Percentiles rank a stretch among this genome's conserved stretches.
Evolutionary conservation across 2,888 invertebrate species (phyloP).

Genomic region (Patella caerulea): DNA sequence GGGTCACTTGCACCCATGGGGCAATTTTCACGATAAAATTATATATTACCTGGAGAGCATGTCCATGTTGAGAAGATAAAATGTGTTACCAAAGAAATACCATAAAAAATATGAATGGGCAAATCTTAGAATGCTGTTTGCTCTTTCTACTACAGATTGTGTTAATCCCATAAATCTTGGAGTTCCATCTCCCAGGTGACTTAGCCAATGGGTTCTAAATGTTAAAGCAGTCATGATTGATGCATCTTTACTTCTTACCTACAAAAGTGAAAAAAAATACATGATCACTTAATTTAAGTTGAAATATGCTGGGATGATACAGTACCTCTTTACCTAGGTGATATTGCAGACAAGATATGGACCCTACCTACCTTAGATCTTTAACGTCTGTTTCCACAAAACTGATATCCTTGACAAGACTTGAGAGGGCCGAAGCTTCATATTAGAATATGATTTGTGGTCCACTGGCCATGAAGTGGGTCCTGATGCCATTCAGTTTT

Average conservation of each 20-base stretch:
- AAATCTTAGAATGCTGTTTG: constrained; percentile 77
- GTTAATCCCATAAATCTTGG: constrained; percentile 65
- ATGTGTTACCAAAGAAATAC: constrained; percentile 78
- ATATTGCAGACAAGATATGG: no score
- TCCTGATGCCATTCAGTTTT: no score
- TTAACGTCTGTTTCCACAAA: no score
- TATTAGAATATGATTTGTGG: no score
- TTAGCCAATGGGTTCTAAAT: constrained; percentile 75
- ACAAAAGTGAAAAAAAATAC: constrained; percentile 15
- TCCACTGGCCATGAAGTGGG: no score
- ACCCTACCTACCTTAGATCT: no score
- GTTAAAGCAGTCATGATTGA: constrained; percentile 83
- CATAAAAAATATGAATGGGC: constrained; percentile 75
- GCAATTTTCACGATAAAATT: no score
- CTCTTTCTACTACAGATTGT: constrained; percentile 72
- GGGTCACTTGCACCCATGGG: no score
- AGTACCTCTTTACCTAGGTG: no score
- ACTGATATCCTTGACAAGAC: no score
- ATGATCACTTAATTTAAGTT: not conserved
- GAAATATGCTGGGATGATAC: no score
- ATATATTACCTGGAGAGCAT: constrained; percentile 60
- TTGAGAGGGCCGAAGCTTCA: no score
- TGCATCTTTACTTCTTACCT: constrained; percentile 75
- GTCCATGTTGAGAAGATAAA: constrained; percentile 82
- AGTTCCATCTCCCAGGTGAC: constrained; percentile 29